Percentiles rank a stretch among this genome's conserved stretches.
Evolutionary conservation across 92 coral and sea anemone genomes (phyloP).

Genomic region (Epizoanthus ramosus): DNA sequence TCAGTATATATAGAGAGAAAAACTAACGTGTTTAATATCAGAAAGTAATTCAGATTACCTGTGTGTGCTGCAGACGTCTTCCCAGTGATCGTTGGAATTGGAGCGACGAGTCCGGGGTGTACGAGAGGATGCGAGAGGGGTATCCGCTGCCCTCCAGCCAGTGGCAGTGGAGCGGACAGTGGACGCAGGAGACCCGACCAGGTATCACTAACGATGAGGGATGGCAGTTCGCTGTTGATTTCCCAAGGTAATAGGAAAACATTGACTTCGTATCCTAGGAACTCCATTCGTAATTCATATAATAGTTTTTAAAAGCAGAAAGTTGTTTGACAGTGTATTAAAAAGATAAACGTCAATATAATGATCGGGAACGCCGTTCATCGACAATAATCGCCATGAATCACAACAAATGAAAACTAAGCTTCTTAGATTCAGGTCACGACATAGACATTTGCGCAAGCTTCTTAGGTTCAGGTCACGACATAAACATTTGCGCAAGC

Average conservation of each 20-base stretch:
- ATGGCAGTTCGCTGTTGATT: slow-evolving; percentile 98
- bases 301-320: not conserved
- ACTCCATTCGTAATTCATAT: not conserved
- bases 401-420: too few species aligned
- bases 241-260: slow-evolving; percentile 76
- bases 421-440: too few species aligned
- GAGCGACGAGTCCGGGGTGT: slow-evolving; percentile 96
- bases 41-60: not conserved
- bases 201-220: slow-evolving; percentile 87
- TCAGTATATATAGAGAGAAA: too few species aligned
- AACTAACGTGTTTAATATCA: not conserved
- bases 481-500: too few species aligned
- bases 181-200: slow-evolving; percentile 90
- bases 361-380: too few species aligned
- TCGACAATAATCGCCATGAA: too few species aligned
- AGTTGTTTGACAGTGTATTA: not conserved
- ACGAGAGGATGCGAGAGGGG: slow-evolving; percentile 88
- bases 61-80: slow-evolving; percentile 72
- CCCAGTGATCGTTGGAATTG: slow-evolving; percentile 94
- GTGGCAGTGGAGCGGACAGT: slow-evolving; percentile 96
- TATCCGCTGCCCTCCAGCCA: slow-evolving; percentile 84
- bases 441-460: too few species aligned
- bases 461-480: too few species aligned
- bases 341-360: too few species aligned
- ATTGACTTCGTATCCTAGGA: not conserved